A percentile compares a stretch with the other conserved stretches of the same genome.
Conservation (phyloP, 2,888 invertebrate species). For the Ichneumon xanthorius region DNA sequence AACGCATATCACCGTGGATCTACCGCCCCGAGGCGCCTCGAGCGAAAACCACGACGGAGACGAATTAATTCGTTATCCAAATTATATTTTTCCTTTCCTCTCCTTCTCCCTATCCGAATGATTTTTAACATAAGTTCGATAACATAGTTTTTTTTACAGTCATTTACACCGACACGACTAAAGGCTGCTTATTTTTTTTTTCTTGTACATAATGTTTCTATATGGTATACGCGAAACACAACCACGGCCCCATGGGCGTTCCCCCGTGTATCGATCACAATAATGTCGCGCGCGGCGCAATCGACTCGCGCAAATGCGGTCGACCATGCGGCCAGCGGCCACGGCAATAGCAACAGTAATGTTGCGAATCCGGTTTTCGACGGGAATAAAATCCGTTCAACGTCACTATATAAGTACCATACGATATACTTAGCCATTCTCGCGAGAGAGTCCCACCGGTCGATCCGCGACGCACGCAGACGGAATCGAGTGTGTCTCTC, state of each 20-base stretch:
- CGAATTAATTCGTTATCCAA: conserved; percentile 28
- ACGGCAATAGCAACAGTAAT: conserved; percentile 59
- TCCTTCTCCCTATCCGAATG: background rate
- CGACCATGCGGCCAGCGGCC: conserved; percentile 75
- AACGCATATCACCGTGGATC: background rate
- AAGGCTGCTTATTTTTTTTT: conserved; percentile 1
- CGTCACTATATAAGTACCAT: conserved; percentile 40
- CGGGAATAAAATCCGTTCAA: conserved; percentile 65
- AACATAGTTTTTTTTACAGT: background rate
- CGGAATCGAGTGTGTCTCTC: background rate
- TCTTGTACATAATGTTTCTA: conserved; percentile 15
- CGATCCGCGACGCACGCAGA: background rate
- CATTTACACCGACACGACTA: conserved; percentile 12
- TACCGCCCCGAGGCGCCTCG: conserved; percentile 2
- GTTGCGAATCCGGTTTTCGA: conserved; percentile 69
- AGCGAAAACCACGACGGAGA: conserved; percentile 3
- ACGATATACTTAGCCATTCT: conserved; percentile 53
- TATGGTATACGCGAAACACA: conserved; percentile 43
- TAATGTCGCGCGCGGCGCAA: conserved; percentile 78
- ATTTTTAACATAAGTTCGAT: background rate
- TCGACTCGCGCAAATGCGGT: conserved; percentile 83
- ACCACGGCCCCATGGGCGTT: conserved; percentile 70
- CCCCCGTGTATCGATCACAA: conserved; percentile 77
- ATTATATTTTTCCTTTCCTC: background rate
- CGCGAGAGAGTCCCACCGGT: conserved; percentile 18